Percentiles rank a stretch among this genome's conserved stretches.
These are phyloP conservation scores for Chironex yamaguchii DNA, from an alignment of 30 jellyfish, hydroid and myxozoan species.

Conservation along the genomic window DNA sequence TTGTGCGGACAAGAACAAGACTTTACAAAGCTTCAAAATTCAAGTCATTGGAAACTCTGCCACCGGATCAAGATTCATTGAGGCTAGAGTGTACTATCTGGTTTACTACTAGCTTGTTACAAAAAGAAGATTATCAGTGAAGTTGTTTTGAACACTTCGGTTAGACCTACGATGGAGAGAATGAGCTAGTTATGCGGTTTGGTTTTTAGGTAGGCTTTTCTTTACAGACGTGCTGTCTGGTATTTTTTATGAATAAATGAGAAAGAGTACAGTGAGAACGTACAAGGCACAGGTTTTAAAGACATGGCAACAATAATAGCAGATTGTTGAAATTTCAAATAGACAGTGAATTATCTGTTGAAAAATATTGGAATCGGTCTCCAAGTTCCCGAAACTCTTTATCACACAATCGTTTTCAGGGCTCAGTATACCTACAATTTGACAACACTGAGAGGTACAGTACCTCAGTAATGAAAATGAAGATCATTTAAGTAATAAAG, in stretches of 20 bases:
- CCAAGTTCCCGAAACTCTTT: too few relatives aligned
- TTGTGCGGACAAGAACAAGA: constrained; percentile 44
- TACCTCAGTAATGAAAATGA: background rate
- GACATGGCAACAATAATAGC: too few relatives aligned
- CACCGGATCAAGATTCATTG: background rate
- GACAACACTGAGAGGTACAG: constrained; percentile 2
- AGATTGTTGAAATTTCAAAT: too few relatives aligned
- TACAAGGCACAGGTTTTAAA: too few relatives aligned
- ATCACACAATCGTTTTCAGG: background rate
- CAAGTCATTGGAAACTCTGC: too few relatives aligned
- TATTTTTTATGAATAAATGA: background rate
- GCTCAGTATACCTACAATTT: background rate
- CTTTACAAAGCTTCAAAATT: too few relatives aligned
- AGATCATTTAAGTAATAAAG: too few relatives aligned
- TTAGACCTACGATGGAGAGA: constrained; percentile 33
- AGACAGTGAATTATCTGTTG: too few relatives aligned
- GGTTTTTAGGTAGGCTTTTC: constrained; percentile 3
- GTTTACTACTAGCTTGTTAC: constrained; percentile 1
- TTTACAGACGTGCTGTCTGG: constrained; percentile 6
- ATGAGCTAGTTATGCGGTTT: constrained; percentile 17
- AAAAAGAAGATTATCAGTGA: constrained; percentile 27
- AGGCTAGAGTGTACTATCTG: constrained; percentile 1
- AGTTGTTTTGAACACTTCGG: constrained; percentile 21
- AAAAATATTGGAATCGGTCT: too few relatives aligned
- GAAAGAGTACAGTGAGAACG: too few relatives aligned